These are phyloP conservation scores for Cheilosia vulpina DNA, from an alignment of 2,888 invertebrate genomes.

Conservation along the genomic window DNA sequence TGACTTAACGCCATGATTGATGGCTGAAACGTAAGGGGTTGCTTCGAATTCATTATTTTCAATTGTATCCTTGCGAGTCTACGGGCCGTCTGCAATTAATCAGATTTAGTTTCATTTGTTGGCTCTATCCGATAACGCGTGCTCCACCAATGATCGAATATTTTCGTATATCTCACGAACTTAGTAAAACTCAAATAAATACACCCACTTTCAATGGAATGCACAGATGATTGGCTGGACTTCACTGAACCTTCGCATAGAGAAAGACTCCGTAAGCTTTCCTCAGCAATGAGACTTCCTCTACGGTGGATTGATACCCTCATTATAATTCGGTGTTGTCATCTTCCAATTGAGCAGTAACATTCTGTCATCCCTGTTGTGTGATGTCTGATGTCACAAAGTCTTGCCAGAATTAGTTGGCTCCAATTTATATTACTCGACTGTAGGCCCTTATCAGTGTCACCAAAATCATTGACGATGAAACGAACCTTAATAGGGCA, in stretches of 20 bases:
- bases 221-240: too few relatives aligned
- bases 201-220: too few relatives aligned
- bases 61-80: too few relatives aligned
- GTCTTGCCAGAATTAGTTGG: neutral
- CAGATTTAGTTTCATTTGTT: too few relatives aligned
- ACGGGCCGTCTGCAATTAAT: too few relatives aligned
- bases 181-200: too few relatives aligned
- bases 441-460: neutral
- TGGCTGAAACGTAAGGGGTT: too few relatives aligned
- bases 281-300: neutral
- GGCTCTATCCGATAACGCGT: too few relatives aligned
- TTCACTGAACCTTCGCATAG: neutral
- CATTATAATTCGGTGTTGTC: slow-evolving; percentile 1
- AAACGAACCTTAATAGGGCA: neutral
- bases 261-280: neutral
- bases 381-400: neutral
- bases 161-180: too few relatives aligned
- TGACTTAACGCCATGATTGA: too few relatives aligned
- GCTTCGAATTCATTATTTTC: too few relatives aligned
- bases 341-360: neutral
- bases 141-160: too few relatives aligned
- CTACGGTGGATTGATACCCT: neutral
- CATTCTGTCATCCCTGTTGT: neutral
- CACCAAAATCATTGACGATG: neutral
- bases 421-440: neutral